These are phyloP conservation scores for Leptinotarsa haldemani DNA, from an alignment of 2,888 invertebrate genomes.

Conservation along the genomic window DNA sequence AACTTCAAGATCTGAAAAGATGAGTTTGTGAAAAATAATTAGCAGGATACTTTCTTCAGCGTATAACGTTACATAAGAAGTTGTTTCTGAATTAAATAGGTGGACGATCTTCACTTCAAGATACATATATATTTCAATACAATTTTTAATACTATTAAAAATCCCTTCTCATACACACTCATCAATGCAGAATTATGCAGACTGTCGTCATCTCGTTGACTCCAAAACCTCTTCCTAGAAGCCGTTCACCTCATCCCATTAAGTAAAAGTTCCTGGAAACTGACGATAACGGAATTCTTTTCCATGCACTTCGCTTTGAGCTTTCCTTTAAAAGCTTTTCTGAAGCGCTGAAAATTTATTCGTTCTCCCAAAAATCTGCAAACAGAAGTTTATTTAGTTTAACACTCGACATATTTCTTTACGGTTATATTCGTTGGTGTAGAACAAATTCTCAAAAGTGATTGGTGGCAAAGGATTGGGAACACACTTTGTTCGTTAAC, in stretches of 20 bases:
- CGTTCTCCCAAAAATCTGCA: slow-evolving; percentile 46
- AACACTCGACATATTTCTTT: slow-evolving; percentile 39
- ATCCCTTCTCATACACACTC: background rate
- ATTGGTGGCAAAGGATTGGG: too few relatives aligned
- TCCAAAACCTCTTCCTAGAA: slow-evolving; percentile 30
- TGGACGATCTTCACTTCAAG: too few relatives aligned
- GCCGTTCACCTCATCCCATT: slow-evolving; percentile 41
- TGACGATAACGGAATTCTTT: slow-evolving; percentile 59
- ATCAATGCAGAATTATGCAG: background rate
- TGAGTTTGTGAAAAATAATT: too few relatives aligned
- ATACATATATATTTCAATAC: too few relatives aligned
- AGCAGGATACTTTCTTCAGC: too few relatives aligned
- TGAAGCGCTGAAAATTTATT: slow-evolving; percentile 49
- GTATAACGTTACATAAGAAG: too few relatives aligned
- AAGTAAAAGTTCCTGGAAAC: slow-evolving; percentile 53
- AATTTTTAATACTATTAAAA: too few relatives aligned
- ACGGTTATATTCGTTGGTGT: slow-evolving; percentile 10
- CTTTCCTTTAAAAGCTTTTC: slow-evolving; percentile 56
- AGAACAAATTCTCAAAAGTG: background rate
- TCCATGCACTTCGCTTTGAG: slow-evolving; percentile 54
- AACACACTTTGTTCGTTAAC: too few relatives aligned
- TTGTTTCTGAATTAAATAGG: too few relatives aligned
- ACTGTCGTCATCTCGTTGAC: slow-evolving; percentile 25
- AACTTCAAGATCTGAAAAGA: too few relatives aligned
- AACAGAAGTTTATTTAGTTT: slow-evolving; percentile 46